These are phyloP conservation scores for Diorhabda carinulata DNA, from an alignment of 1,140 invertebrate genomes.

Conservation along the genomic window DNA sequence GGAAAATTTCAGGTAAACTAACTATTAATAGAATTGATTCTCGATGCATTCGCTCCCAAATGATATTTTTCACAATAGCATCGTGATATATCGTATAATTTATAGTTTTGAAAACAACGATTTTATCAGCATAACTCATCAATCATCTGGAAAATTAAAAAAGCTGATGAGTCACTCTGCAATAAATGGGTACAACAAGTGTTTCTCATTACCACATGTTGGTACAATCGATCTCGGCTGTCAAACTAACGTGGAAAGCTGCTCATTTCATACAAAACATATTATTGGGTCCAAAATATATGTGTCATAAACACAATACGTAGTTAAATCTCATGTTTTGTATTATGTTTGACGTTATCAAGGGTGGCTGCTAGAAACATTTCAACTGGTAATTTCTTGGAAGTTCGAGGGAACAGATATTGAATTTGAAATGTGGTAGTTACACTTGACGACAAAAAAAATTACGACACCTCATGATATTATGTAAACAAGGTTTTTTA, in stretches of 20 bases:
- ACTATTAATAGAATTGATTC: too few relatives aligned
- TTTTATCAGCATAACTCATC: conserved; percentile 13
- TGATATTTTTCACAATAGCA: too few relatives aligned
- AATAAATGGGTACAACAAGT: conserved; percentile 22
- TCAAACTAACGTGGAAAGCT: conserved; percentile 24
- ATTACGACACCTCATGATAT: too few relatives aligned
- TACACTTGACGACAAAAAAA: too few relatives aligned
- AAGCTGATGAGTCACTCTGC: conserved; percentile 15
- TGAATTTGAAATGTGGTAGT: too few relatives aligned
- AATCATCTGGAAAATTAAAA: conserved; percentile 19
- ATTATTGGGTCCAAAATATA: conserved; percentile 35
- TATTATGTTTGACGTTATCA: neutral
- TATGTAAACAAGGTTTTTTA: too few relatives aligned
- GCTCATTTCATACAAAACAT: conserved; percentile 29
- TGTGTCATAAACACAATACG: conserved; percentile 34
- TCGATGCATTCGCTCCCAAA: too few relatives aligned
- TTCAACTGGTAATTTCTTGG: too few relatives aligned
- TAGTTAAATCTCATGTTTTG: conserved; percentile 30
- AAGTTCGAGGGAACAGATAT: too few relatives aligned
- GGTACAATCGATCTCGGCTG: conserved; percentile 36
- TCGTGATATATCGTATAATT: neutral
- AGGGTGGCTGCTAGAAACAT: neutral
- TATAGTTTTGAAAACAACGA: neutral
- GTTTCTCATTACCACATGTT: conserved; percentile 27
- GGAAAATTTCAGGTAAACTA: too few relatives aligned